Base-by-base conservation (phyloP, 2,113 vertebrate species). In the Hassar affinis region DNA sequence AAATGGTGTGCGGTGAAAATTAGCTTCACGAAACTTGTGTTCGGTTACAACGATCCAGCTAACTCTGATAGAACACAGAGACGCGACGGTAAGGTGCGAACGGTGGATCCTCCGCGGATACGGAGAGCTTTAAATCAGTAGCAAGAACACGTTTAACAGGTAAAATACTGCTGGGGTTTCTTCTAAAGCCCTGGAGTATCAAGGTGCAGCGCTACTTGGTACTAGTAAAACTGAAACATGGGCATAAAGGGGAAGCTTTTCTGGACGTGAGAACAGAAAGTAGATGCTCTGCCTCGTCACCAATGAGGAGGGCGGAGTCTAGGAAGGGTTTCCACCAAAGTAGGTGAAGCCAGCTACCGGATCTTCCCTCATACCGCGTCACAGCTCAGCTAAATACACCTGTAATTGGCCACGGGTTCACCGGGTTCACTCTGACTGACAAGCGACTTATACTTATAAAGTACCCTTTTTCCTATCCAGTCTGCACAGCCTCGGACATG, bases 21-120 rank as follows among this genome's bases (percentile, higher is more conserved):
- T 85, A 91, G 82, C 89, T 83, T 83, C 54, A 68, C 9, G 10
- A 25, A 38, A 69, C 49, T n/a, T n/a, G n/a, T n/a, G 35, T 35
- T 45, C 38, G 86, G 27, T 61, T 20, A 3, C 11, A 57, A 51
- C 57, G 45, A 75, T n/a, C 30, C n/a, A 69, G 78, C 27, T 59
- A n/a, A 17, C 75, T 66, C 54, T 8, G 14, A 54, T 61, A 81
- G 51, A 45, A 80, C 42, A 68, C 80, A 80, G 74, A 77, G 84
- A 54, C 42, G 61, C 64, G 85, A 57, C 59, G 68, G 54, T 84
- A 85, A 86, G 86, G 84, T 85, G 84, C 81, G 35, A 47, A 52
- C 27, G 52, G 22, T 59, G 38, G 83, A 76, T 20, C 61, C 61
- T 45, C 56, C n/a, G 61, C 4, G 42, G n/a, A n/a, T 33, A 25